Evolutionary conservation across 1,140 invertebrate species (phyloP), one percentile per base, ranked within the genome.

Genomic region (Drosophila orena): DNA sequence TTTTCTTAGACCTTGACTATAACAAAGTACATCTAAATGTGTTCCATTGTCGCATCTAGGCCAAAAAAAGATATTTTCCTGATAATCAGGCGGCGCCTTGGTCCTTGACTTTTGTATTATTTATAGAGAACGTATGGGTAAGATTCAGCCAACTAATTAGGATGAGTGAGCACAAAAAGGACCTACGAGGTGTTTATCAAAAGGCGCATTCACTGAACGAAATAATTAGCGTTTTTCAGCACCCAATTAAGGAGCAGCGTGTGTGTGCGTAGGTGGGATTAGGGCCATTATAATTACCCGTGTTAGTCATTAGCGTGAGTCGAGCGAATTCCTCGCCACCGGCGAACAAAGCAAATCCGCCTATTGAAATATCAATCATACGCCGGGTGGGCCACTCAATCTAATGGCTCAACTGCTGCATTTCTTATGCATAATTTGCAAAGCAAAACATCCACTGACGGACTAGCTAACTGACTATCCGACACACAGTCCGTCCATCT

Each of bases 191-290:
- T 81, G 81, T 68, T 65, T 77, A 61, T 44, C 24, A 54, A 62
- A 44, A 44, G 30, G 78, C 53, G 56, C 54, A 79, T 83, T 89
- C 84, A 89, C 46, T 88, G 84, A 89, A 89, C 84, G 77, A 89
- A 73, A 88, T 88, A 89, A 88, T 88, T 89, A 83, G 62, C 64
- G 66, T 70, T 70, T 70, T 70, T 70, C 52, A 78, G 60, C 55
- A 59, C 50, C 55, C 58, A 62, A 74, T 70, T 60, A 81, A 55
- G 43, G 60, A 57, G 56, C 30, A 43, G n/a, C 37, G 55, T 70
- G 56, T 75, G 53, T 43, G 40, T 40, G 54, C 40, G 53, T 59
- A 35, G 56, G 52, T 59, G 52, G 58, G 55, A 52, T 58, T 44
- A 49, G 38, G 42, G 15, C 38, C 58, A 62, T 60, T 72, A 35